Percentiles rank a stretch among this genome's conserved stretches.
Conservation (phyloP, 2,797 vertebrate genomes). For the Dromococcyx pavoninus region DNA sequence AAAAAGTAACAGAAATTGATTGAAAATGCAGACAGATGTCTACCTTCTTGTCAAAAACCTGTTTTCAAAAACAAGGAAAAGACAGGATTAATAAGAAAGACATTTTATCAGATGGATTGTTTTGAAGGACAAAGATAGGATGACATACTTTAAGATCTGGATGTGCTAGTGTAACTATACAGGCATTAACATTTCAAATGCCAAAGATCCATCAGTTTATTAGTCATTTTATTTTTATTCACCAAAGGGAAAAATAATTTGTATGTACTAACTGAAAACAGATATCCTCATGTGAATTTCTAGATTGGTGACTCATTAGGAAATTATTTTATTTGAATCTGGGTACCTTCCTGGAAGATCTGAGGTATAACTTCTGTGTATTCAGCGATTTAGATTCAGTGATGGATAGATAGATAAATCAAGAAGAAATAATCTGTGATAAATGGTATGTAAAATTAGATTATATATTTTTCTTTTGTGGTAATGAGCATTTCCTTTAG, state of each 20-base stretch:
- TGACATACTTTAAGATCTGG: not conserved
- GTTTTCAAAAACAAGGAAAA: not conserved
- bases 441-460: not conserved
- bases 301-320: not conserved
- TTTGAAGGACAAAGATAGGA: not conserved
- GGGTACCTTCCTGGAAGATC: not conserved
- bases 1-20: not conserved
- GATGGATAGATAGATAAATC: not conserved
- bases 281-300: not conserved
- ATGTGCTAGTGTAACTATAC: not conserved
- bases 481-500: not conserved
- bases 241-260: not conserved
- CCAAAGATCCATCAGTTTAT: not conserved
- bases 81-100: not conserved
- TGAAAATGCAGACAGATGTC: not conserved
- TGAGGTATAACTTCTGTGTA: not conserved
- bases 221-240: conserved; percentile 26
- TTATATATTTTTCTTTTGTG: not conserved
- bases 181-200: conserved; percentile 7
- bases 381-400: not conserved
- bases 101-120: not conserved
- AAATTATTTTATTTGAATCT: not conserved
- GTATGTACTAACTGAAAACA: not conserved
- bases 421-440: not conserved
- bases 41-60: not conserved